phyloP scores from a whole-genome alignment of 2,888 invertebrate genomes.

The Acrocyrtus sp. region DNA sequence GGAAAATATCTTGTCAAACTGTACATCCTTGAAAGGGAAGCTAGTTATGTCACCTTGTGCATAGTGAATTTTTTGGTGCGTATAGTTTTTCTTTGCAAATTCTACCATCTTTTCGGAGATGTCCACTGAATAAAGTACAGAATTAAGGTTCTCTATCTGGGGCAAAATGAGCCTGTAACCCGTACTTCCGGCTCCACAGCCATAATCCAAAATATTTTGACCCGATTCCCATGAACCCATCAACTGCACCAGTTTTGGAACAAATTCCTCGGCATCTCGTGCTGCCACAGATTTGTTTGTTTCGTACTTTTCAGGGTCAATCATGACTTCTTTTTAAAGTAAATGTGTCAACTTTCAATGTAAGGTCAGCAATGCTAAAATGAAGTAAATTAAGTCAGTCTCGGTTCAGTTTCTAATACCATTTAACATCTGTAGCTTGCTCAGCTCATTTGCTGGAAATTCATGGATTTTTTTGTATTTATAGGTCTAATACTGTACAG shows the following conservation, averaged over 20 bases:
- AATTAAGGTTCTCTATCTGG: constrained; percentile 33
- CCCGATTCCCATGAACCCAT: constrained; percentile 38
- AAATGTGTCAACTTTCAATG: too few species aligned
- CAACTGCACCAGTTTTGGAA: constrained; percentile 36
- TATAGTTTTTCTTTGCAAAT: constrained; percentile 44
- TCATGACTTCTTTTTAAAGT: too few species aligned
- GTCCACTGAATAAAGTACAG: constrained; percentile 50
- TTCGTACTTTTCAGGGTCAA: constrained; percentile 51
- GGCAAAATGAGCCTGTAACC: constrained; percentile 50
- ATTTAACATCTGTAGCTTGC: too few species aligned
- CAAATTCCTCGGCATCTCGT: constrained; percentile 49
- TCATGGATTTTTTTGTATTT: too few species aligned
- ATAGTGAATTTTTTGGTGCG: constrained; percentile 43
- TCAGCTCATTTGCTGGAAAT: too few species aligned
- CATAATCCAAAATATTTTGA: constrained; percentile 54
- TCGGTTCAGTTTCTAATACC: too few species aligned
- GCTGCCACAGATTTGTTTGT: constrained; percentile 51
- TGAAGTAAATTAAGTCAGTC: too few species aligned
- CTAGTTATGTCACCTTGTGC: constrained; percentile 34
- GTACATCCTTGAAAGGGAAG: constrained; percentile 46
- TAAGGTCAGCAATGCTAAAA: too few species aligned
- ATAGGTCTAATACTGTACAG: too few species aligned
- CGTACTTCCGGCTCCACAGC: constrained; percentile 57
- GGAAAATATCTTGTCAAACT: constrained; percentile 56
- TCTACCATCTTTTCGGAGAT: constrained; percentile 56